phyloP scores from a whole-genome alignment of 2,113 vertebrate species.

The Rousettus leschenaultii region DNA sequence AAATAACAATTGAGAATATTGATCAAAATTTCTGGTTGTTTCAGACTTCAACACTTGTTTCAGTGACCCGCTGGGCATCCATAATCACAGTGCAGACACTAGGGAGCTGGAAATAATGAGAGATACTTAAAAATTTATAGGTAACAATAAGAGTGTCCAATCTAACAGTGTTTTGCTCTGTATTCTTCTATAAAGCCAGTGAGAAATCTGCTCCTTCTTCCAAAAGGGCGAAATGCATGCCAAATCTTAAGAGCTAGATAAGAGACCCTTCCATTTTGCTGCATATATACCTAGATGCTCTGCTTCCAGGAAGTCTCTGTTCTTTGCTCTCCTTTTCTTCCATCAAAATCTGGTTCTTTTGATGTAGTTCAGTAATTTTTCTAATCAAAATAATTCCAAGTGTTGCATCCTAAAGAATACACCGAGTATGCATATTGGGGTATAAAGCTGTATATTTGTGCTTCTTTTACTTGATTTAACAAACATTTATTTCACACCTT shows the following conservation, averaged over 20 bases:
- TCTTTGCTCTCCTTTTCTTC: background rate
- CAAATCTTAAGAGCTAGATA: background rate
- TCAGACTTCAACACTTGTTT: background rate
- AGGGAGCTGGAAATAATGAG: background rate
- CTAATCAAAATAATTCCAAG: background rate
- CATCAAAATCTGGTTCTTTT: background rate
- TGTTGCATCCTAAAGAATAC: background rate
- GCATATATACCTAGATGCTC: background rate
- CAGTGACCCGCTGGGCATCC: background rate
- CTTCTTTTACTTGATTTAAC: background rate
- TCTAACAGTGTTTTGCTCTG: background rate
- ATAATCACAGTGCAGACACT: background rate
- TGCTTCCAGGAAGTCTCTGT: background rate
- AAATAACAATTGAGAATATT: background rate
- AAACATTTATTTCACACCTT: background rate
- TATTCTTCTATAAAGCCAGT: background rate
- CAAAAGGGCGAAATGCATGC: background rate
- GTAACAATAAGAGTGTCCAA: background rate
- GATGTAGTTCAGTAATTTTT: background rate
- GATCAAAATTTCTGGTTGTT: background rate
- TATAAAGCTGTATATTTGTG: background rate
- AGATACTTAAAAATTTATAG: background rate
- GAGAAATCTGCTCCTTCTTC: background rate
- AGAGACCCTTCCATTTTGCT: background rate
- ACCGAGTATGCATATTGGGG: background rate